These are phyloP conservation scores for Peromyscus attwateri DNA, from an alignment of 2,797 vertebrate species.

Conservation along the genomic window DNA sequence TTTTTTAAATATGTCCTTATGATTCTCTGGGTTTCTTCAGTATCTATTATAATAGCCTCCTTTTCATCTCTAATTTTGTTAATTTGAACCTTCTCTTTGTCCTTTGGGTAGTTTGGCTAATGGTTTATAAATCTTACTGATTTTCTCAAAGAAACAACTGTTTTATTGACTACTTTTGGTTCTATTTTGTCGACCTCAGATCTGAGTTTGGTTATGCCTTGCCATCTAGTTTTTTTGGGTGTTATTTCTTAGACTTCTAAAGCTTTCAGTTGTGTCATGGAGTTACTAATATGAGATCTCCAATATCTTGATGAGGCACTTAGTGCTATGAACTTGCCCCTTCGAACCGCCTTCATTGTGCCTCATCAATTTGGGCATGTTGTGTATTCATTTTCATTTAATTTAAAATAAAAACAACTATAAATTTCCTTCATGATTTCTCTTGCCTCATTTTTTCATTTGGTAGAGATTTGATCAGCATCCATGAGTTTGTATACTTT, in stretches of 20 bases:
- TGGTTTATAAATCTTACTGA: background rate
- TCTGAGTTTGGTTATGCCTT: background rate
- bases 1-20: background rate
- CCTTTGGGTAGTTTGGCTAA: background rate
- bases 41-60: background rate
- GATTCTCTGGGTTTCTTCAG: background rate
- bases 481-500: background rate
- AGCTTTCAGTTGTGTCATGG: background rate
- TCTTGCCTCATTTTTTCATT: background rate
- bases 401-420: background rate
- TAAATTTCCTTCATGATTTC: background rate
- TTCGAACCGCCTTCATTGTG: background rate
- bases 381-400: background rate
- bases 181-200: background rate
- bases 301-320: background rate
- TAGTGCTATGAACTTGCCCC: background rate
- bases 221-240: background rate
- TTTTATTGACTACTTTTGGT: background rate
- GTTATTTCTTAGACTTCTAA: background rate
- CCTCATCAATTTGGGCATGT: background rate
- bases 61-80: background rate
- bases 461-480: background rate
- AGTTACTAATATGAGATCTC: background rate
- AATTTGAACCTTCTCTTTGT: background rate
- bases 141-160: background rate